Evolutionary conservation across 2,888 invertebrate species (phyloP).

Genomic region (Ypsolopha scabrella): DNA sequence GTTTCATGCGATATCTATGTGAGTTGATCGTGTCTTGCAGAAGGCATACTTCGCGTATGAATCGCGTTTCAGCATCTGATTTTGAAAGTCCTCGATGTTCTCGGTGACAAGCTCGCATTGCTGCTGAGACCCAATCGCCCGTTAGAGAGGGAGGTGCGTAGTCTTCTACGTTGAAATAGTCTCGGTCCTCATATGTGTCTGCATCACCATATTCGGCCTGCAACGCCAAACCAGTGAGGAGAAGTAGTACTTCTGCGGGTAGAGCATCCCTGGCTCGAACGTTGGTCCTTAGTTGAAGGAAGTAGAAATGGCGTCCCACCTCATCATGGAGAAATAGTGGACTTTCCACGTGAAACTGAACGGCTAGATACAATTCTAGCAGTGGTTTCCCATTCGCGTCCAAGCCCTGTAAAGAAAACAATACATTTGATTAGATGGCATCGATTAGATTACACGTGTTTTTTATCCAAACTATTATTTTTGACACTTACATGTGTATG

Average conservation of each 20-base stretch:
- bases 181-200: constrained; percentile 42
- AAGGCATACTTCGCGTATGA: constrained; percentile 89
- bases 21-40: constrained; percentile 90
- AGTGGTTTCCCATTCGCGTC: constrained; percentile 92
- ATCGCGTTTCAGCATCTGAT: constrained; percentile 86
- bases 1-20: constrained; percentile 85
- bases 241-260: constrained; percentile 76
- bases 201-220: constrained; percentile 94
- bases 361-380: constrained; percentile 89
- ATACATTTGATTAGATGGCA: not conserved
- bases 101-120: constrained; percentile 82
- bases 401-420: constrained; percentile 75
- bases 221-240: constrained; percentile 89
- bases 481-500: constrained; percentile 86
- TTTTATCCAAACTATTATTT: not conserved
- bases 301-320: constrained; percentile 93
- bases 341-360: constrained; percentile 95
- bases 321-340: constrained; percentile 92
- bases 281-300: constrained; percentile 94
- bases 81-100: constrained; percentile 84
- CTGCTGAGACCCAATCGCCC: constrained; percentile 69
- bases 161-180: constrained; percentile 83
- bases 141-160: constrained; percentile 82
- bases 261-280: constrained; percentile 75
- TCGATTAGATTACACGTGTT: not conserved